Percentiles rank a stretch among this genome's conserved stretches.
Conservation (phyloP, 2,113 vertebrate genomes). For the Poeciliopsis retropinna region DNA sequence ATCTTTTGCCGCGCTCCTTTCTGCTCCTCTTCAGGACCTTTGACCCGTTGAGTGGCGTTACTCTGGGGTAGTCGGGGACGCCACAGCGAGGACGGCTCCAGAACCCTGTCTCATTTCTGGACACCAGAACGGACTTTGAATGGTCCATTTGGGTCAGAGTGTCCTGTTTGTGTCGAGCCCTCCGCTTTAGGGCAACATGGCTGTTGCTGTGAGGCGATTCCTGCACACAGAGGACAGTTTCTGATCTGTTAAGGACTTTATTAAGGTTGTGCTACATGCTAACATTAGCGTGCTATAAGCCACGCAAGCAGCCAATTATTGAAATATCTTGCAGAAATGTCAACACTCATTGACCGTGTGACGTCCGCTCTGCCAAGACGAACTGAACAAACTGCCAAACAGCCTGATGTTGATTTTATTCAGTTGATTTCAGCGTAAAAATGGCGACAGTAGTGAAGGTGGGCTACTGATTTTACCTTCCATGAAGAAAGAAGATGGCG, state of each 20-base stretch:
- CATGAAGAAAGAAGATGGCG: too few species aligned
- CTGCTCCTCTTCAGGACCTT: slow-evolving; percentile 32
- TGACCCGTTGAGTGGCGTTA: background rate
- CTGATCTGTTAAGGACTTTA: background rate
- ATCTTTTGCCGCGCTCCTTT: slow-evolving; percentile 53
- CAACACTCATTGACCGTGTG: too few species aligned
- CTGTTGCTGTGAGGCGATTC: slow-evolving; percentile 24
- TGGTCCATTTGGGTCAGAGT: slow-evolving; percentile 17
- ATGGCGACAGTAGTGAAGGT: too few species aligned
- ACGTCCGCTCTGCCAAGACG: too few species aligned
- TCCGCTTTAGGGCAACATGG: slow-evolving; percentile 23
- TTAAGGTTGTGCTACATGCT: too few species aligned
- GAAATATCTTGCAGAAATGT: too few species aligned
- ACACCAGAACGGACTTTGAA: slow-evolving; percentile 4
- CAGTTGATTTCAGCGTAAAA: too few species aligned
- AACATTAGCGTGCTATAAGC: too few species aligned
- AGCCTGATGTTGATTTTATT: too few species aligned
- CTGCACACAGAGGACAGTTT: slow-evolving; percentile 29
- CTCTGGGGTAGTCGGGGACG: slow-evolving; percentile 52
- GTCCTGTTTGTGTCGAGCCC: slow-evolving; percentile 30
- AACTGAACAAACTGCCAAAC: too few species aligned
- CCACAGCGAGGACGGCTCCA: slow-evolving; percentile 62
- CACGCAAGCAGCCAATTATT: too few species aligned
- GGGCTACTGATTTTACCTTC: too few species aligned
- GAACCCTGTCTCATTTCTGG: slow-evolving; percentile 24